Conservation (phyloP, 1,140 invertebrate genomes). For the Vanessa atalanta region DNA sequence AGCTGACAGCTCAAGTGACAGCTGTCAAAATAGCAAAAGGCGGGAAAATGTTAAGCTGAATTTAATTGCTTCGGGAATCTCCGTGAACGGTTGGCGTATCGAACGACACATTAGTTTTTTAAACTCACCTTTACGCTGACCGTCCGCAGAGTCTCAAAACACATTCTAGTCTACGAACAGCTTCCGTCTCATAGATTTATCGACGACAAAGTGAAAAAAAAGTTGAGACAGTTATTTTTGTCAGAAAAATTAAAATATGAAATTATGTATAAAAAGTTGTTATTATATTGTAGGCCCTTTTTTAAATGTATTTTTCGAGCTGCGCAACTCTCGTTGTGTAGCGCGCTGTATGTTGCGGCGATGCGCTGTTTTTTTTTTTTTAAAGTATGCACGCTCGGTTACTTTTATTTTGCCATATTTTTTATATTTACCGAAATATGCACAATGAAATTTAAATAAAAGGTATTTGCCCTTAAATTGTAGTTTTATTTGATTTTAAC, state of each 20-base stretch:
- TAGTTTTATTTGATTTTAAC: conserved; percentile 55
- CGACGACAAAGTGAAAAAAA: conserved; percentile 36
- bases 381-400: conserved; percentile 61
- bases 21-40: conserved; percentile 39
- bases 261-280: conserved; percentile 61
- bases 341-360: conserved; percentile 35
- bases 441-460: conserved; percentile 79
- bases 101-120: conserved; percentile 29
- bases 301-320: conserved; percentile 45
- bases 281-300: conserved; percentile 56
- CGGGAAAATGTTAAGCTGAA: conserved; percentile 36
- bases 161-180: conserved; percentile 70
- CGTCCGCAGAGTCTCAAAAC: conserved; percentile 37
- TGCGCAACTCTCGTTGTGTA: conserved; percentile 18
- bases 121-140: conserved; percentile 5
- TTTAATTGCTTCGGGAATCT: conserved; percentile 44
- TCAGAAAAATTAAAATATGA: conserved; percentile 50
- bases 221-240: conserved; percentile 69
- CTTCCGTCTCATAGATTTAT: conserved; percentile 71
- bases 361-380: conserved; percentile 49
- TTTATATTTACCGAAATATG: conserved; percentile 77
- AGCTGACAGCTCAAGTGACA: conserved; percentile 38
- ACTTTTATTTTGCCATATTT: conserved; percentile 72
- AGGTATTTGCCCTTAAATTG: conserved; percentile 71
- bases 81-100: conserved; percentile 16